Conservation (phyloP, 2,113 vertebrate genomes). For the Pimephales promelas region DNA sequence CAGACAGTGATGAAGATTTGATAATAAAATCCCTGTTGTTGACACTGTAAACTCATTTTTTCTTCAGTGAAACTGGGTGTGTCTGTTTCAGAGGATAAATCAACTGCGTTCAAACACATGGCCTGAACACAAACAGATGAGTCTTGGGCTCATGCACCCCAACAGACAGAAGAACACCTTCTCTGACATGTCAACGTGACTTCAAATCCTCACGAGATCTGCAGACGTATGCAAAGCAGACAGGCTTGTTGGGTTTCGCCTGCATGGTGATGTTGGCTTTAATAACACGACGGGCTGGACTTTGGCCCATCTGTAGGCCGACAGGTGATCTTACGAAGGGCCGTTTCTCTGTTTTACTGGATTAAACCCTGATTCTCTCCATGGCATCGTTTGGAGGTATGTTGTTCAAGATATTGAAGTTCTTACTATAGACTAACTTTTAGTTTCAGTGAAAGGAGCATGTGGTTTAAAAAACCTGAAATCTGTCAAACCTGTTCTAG, state of each 20-base stretch:
- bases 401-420: neutral
- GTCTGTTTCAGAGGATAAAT: conserved; percentile 19
- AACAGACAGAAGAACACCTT: neutral
- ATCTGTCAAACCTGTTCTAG: neutral
- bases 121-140: neutral
- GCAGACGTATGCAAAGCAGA: conserved; percentile 38
- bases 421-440: neutral
- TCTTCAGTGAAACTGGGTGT: conserved; percentile 24
- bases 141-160: conserved; percentile 6
- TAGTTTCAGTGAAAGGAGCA: neutral
- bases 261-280: neutral
- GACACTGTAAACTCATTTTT: neutral
- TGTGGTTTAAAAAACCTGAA: neutral
- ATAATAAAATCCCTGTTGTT: neutral
- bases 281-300: conserved; percentile 38
- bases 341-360: neutral
- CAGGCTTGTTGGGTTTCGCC: neutral
- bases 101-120: neutral
- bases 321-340: conserved; percentile 8
- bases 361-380: neutral
- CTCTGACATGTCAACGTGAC: neutral
- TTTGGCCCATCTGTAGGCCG: neutral
- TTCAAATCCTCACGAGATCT: conserved; percentile 24
- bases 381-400: neutral
- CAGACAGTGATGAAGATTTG: neutral